Evolutionary conservation across 2,888 invertebrate genomes (phyloP), one percentile per base, ranked within the genome.

Genomic region (Morpho deidamia): DNA sequence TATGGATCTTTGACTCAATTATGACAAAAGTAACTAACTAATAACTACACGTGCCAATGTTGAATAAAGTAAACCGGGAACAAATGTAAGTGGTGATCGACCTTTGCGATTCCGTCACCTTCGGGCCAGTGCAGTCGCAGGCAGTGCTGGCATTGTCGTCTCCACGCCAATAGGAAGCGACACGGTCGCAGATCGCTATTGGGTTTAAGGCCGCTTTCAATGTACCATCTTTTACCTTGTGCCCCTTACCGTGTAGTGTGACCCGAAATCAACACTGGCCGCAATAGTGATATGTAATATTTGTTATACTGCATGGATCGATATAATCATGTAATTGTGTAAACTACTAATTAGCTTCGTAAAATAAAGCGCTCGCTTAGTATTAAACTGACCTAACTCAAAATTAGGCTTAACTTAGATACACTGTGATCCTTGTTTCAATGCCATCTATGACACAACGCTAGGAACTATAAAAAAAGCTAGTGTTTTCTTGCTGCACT

Each of bases 151-250:
- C 86, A 84, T 85, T 86, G 87, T 85, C 84, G 76, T 81, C 82
- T 80, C 83, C 76, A 74, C 80, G 83, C 82, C 86, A 87, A 81
- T 88, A 88, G 89, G 89, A 89, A 89, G 89, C 88, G 79, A 74
- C 78, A 64, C 81, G 78, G 77, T 72, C 83, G 73, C 81, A 83
- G 81, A 82, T 83, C 72, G 86, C 87, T 88, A 88, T 89, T 88
- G 87, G 87, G 87, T 85, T 81, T 89, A 87, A 88, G 89, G 89
- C 81, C 89, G 75, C 81, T 84, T 80, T 87, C 87, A 89, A 88
- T 89, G 89, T 86, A 88, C 89, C 89, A 89, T 89, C 88, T 88
- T 86, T 89, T 83, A 83, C 89, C 89, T 88, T 89, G 89, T 89
- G 81, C 88, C 78, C 83, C 87, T 88, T 89, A 83, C 74, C 70